Evolutionary conservation across 1,140 invertebrate genomes (phyloP).

Genomic region (Drosophila sucinea): DNA sequence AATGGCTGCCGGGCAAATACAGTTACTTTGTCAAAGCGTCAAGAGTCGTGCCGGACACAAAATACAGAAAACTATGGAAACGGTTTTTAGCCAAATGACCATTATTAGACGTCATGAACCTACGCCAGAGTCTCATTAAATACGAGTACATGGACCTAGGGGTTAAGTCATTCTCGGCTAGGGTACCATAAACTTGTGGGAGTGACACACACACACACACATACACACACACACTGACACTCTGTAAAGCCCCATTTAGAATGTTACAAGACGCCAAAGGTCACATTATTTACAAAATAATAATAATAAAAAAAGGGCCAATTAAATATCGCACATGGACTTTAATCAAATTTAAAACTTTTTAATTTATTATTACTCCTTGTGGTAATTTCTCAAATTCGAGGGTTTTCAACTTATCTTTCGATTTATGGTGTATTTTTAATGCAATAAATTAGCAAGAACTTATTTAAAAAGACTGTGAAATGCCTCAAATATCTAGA

Average conservation of each 20-base stretch:
- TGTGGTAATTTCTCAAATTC: too few species aligned
- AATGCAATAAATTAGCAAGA: too few species aligned
- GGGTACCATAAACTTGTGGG: background rate
- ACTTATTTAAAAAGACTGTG: too few species aligned
- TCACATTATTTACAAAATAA: background rate
- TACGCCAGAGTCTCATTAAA: slow-evolving; percentile 40
- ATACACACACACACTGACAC: background rate
- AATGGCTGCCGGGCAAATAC: slow-evolving; percentile 67
- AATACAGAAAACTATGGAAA: background rate
- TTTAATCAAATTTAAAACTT: background rate
- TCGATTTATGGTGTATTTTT: too few species aligned
- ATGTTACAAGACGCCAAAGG: background rate
- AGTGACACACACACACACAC: background rate
- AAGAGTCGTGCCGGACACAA: slow-evolving; percentile 69
- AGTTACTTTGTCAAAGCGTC: slow-evolving; percentile 58
- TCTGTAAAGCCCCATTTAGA: background rate
- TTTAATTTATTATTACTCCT: too few species aligned
- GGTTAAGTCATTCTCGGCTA: background rate
- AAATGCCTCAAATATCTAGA: too few species aligned
- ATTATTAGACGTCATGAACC: slow-evolving; percentile 55
- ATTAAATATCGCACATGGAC: background rate
- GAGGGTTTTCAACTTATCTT: too few species aligned
- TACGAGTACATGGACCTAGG: background rate
- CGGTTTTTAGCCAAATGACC: slow-evolving; percentile 54
- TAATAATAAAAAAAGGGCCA: too few species aligned